phyloP scores from a whole-genome alignment of 2,797 vertebrate species.

The Cossypha polioptera region DNA sequence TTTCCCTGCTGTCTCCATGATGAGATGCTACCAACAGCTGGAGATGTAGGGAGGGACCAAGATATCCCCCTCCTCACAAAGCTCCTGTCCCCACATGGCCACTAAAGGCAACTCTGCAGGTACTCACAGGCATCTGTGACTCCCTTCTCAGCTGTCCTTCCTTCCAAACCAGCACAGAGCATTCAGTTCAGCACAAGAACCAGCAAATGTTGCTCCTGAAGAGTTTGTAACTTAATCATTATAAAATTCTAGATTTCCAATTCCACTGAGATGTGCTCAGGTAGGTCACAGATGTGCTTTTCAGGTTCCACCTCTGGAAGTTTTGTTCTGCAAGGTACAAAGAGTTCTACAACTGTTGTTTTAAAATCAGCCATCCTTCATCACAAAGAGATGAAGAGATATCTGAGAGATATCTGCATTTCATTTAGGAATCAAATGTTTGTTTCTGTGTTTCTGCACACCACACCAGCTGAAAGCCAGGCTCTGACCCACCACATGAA shows the following conservation, averaged over 20 bases:
- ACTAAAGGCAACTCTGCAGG: neutral
- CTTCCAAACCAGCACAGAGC: neutral
- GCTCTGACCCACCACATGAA: conserved; percentile 1
- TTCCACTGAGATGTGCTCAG: neutral
- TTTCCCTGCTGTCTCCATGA: neutral
- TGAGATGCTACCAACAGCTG: neutral
- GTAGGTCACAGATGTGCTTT: neutral
- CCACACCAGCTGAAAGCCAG: neutral
- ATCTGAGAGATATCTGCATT: neutral
- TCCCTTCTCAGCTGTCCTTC: neutral
- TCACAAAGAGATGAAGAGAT: too few relatives aligned
- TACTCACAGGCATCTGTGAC: neutral
- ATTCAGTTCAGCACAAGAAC: neutral
- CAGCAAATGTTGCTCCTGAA: neutral
- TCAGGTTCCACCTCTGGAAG: neutral
- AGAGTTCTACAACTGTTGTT: too few relatives aligned
- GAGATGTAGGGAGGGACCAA: neutral
- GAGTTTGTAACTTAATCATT: neutral
- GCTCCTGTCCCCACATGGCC: neutral
- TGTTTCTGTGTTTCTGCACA: neutral
- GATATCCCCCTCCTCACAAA: neutral
- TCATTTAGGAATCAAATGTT: neutral
- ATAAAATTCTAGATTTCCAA: neutral
- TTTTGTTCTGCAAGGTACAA: neutral
- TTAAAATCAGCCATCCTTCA: neutral